phyloP scores from a whole-genome alignment of 2,113 vertebrate genomes.

The Daphoenositta chrysoptera region DNA sequence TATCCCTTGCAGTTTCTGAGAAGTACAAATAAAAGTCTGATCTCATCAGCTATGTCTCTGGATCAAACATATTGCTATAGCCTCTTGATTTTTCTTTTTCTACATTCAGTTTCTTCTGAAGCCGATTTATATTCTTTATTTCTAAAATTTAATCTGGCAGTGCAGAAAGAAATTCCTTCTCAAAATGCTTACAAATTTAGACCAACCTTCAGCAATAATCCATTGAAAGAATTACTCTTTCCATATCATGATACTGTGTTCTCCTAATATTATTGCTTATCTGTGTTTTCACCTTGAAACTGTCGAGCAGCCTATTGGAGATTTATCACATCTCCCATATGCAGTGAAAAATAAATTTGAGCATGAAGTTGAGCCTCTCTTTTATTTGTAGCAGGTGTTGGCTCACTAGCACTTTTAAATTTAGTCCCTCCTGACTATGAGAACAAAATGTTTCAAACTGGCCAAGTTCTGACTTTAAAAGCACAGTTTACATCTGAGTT shows the following conservation, averaged over 20 bases:
- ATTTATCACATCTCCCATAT: neutral
- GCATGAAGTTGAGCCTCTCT: neutral
- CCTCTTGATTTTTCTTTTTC: neutral
- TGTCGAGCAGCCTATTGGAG: neutral
- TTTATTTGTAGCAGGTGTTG: conserved; percentile 23
- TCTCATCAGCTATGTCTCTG: neutral
- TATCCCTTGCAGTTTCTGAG: neutral
- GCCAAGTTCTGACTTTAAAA: neutral
- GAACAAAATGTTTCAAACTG: conserved; percentile 27
- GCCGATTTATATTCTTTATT: neutral
- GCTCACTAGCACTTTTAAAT: conserved; percentile 37
- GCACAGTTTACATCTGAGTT: neutral
- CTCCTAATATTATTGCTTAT: neutral
- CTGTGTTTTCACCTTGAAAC: neutral
- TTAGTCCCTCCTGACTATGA: neutral
- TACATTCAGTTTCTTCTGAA: neutral
- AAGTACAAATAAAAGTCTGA: conserved; percentile 20
- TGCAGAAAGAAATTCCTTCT: neutral
- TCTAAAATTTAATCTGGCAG: neutral
- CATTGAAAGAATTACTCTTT: neutral
- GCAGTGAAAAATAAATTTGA: conserved; percentile 7
- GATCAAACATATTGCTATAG: neutral
- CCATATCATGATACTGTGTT: neutral
- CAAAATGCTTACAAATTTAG: neutral
- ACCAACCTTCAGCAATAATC: neutral